Percentiles rank a stretch among this genome's conserved stretches.
Evolutionary conservation across 2,797 vertebrate genomes (phyloP).

Genomic region (Syngnathus acus): DNA sequence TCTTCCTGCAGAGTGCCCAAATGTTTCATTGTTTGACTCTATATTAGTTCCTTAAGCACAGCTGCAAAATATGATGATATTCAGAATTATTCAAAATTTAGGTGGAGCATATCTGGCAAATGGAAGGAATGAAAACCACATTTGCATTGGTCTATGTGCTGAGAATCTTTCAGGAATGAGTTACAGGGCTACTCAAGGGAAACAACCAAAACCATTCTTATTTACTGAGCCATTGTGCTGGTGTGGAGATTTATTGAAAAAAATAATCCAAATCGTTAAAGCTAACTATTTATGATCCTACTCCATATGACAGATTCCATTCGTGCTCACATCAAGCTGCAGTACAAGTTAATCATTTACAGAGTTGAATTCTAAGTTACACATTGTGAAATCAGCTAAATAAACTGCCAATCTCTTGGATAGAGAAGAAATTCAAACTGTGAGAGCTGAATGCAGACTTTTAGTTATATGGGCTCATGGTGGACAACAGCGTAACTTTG

Average conservation of each 20-base stretch:
- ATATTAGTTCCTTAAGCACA: background rate
- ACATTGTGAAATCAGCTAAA: background rate
- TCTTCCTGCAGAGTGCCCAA: background rate
- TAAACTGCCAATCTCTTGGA: background rate
- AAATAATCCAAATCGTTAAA: background rate
- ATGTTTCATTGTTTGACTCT: background rate
- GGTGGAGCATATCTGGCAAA: background rate
- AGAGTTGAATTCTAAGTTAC: background rate
- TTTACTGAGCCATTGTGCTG: background rate
- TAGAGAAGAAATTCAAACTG: background rate
- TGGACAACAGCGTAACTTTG: background rate
- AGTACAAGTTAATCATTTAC: background rate
- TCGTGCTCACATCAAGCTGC: background rate
- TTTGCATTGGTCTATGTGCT: background rate
- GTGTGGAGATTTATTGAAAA: background rate
- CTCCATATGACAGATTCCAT: conserved; percentile 16
- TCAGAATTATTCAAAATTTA: background rate
- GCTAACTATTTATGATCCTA: background rate
- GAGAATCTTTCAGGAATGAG: background rate
- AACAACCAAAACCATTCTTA: background rate
- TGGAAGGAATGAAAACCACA: background rate
- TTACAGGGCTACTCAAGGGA: background rate
- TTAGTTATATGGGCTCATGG: background rate
- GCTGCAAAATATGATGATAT: background rate
- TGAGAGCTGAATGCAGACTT: background rate